These are phyloP conservation scores for Synaphobranchus kaupii DNA, from an alignment of 2,797 vertebrate genomes.

Conservation along the genomic window DNA sequence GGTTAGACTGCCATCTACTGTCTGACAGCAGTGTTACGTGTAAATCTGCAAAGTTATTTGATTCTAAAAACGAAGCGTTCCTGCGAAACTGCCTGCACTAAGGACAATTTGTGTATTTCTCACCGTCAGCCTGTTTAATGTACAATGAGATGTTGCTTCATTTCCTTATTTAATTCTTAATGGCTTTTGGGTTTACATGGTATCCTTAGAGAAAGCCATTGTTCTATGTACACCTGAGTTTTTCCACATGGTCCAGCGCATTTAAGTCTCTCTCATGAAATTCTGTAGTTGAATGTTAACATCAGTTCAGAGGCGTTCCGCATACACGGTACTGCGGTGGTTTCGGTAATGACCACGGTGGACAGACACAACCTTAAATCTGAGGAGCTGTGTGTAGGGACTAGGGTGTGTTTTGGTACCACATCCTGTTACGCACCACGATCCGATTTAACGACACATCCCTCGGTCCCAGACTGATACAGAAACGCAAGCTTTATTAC, in stretches of 20 bases:
- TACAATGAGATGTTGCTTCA: too few species aligned
- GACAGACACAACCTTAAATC: neutral
- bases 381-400: neutral
- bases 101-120: too few species aligned
- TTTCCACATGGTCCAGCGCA: neutral
- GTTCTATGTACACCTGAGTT: too few species aligned
- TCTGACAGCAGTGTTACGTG: slow-evolving; percentile 39
- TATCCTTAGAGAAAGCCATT: neutral
- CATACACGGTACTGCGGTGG: too few species aligned
- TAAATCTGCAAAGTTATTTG: neutral
- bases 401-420: neutral
- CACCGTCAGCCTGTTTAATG: too few species aligned
- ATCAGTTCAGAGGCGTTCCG: neutral
- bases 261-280: neutral
- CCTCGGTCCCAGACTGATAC: neutral
- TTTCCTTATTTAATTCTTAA: too few species aligned
- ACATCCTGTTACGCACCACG: too few species aligned
- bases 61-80: too few species aligned
- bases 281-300: neutral
- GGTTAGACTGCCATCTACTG: slow-evolving; percentile 54
- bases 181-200: too few species aligned
- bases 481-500: neutral
- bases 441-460: neutral
- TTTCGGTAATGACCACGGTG: too few species aligned
- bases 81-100: too few species aligned